Percentiles rank a stretch among this genome's conserved stretches.
These are phyloP conservation scores for Lottia scabra DNA, from an alignment of 2,888 invertebrate species.

Conservation along the genomic window DNA sequence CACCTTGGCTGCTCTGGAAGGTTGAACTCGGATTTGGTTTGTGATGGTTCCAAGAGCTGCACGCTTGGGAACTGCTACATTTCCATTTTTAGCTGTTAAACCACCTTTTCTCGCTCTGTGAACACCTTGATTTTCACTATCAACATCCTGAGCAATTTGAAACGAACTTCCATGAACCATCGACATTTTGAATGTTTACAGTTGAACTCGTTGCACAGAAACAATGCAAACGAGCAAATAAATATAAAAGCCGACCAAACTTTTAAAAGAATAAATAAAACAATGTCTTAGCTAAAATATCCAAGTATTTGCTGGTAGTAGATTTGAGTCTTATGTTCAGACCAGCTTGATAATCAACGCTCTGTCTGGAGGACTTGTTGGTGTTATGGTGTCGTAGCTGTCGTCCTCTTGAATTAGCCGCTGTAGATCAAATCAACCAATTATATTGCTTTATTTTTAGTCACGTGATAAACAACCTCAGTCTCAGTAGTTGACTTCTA, in stretches of 20 bases:
- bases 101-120: slow-evolving; percentile 30
- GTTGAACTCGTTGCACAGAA: slow-evolving; percentile 6
- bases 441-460: slow-evolving; percentile 38
- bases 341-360: not conserved
- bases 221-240: not conserved
- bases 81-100: slow-evolving; percentile 34
- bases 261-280: slow-evolving; percentile 1
- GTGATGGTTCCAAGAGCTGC: slow-evolving; percentile 64
- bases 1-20: slow-evolving; percentile 61
- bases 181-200: slow-evolving; percentile 37
- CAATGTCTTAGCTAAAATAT: not conserved
- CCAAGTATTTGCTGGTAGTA: not conserved
- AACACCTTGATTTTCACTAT: slow-evolving; percentile 44
- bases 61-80: slow-evolving; percentile 47
- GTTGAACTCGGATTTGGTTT: slow-evolving; percentile 61
- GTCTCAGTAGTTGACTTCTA: too few species aligned
- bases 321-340: not conserved
- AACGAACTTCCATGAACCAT: slow-evolving; percentile 35
- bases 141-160: slow-evolving; percentile 30
- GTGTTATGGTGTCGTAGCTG: slow-evolving; percentile 29
- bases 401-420: slow-evolving; percentile 59
- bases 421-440: slow-evolving; percentile 52
- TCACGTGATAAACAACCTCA: slow-evolving; percentile 44
- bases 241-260: slow-evolving; percentile 1
- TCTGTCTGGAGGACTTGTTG: slow-evolving; percentile 21